These are phyloP conservation scores for Caenorhabditis remanei DNA, from an alignment of 1,140 invertebrate species.

Conservation along the genomic window DNA sequence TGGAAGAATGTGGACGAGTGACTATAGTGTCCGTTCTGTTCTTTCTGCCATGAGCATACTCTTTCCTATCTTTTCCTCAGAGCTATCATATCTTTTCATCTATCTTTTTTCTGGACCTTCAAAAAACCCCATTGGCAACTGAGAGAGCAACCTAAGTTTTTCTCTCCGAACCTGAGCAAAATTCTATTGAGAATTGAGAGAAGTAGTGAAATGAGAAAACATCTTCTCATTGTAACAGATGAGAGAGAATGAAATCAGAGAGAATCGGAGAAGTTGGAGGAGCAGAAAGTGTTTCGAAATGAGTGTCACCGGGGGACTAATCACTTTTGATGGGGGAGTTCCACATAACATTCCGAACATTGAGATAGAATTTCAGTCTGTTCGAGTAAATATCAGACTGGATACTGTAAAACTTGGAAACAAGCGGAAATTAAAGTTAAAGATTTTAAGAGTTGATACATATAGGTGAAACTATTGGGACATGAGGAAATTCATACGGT, in stretches of 20 bases:
- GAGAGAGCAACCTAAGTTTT: conserved; percentile 1
- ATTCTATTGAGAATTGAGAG: neutral
- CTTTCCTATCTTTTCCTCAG: conserved; percentile 1
- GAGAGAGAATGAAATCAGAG: conserved; percentile 1
- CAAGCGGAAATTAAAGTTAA: no score
- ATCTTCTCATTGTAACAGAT: conserved; percentile 34
- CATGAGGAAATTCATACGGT: no score
- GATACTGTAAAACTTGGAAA: no score
- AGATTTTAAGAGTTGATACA: no score
- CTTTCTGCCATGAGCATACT: neutral
- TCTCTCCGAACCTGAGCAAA: neutral
- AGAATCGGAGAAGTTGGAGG: neutral
- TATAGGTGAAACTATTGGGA: no score
- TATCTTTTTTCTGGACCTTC: conserved; percentile 36
- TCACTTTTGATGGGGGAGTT: neutral
- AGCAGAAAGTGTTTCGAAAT: conserved; percentile 33
- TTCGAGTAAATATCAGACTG: no score
- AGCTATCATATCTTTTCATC: conserved; percentile 42
- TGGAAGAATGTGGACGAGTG: neutral
- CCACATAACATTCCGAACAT: neutral
- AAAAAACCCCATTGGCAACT: conserved; percentile 22
- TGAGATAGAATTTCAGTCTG: no score
- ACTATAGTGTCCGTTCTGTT: conserved; percentile 35
- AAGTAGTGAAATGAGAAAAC: conserved; percentile 1
- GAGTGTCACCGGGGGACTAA: neutral